Percentiles rank a stretch among this genome's conserved stretches.
These are phyloP conservation scores for Hoplodrina blanda DNA, from an alignment of 2,888 invertebrate species.

Conservation along the genomic window DNA sequence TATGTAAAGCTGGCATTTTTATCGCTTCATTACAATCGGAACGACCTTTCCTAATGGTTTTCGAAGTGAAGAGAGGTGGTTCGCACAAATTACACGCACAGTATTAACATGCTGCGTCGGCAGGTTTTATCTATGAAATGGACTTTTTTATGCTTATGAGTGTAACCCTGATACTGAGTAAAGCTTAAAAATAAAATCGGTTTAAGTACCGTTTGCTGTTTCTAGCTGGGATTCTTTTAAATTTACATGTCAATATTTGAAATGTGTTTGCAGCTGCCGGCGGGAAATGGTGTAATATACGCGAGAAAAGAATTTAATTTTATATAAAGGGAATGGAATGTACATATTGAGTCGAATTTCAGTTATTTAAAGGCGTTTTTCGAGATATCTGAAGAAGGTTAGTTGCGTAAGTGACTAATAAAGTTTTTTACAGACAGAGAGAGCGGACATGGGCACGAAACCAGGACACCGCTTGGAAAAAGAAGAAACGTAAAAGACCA, in stretches of 20 bases:
- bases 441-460: background rate
- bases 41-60: constrained; percentile 66
- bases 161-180: constrained; percentile 24
- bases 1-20: constrained; percentile 62
- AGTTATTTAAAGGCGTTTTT: constrained; percentile 23
- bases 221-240: constrained; percentile 41
- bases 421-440: constrained; percentile 2
- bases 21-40: constrained; percentile 65
- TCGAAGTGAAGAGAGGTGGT: constrained; percentile 58
- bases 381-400: constrained; percentile 35
- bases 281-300: constrained; percentile 37
- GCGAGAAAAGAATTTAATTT: constrained; percentile 42
- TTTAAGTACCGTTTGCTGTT: constrained; percentile 43
- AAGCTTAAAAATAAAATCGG: constrained; percentile 41
- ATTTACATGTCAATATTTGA: constrained; percentile 54
- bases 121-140: constrained; percentile 62
- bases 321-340: constrained; percentile 28
- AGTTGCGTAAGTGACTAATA: constrained; percentile 18
- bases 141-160: constrained; percentile 55
- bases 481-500: constrained; percentile 57
- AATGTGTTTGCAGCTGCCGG: constrained; percentile 46
- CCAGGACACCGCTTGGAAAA: constrained; percentile 10
- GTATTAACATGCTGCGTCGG: constrained; percentile 56
- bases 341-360: constrained; percentile 24
- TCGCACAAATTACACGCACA: constrained; percentile 57